Evolutionary conservation across 2,888 invertebrate genomes (phyloP), one percentile per base, ranked within the genome.

Genomic region (Drosophila bunnanda): DNA sequence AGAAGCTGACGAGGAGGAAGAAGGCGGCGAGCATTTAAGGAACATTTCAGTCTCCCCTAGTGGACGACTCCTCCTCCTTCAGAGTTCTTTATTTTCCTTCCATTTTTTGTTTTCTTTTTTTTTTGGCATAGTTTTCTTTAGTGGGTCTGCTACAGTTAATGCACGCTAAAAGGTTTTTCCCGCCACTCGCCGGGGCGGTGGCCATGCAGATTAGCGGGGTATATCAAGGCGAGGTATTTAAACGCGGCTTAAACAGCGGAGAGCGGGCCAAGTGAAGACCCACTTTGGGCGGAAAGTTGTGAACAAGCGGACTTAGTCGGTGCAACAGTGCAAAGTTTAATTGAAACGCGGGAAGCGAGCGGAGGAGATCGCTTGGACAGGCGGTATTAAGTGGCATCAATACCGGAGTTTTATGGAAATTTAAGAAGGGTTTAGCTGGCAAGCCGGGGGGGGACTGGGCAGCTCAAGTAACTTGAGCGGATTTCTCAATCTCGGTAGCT

Each of bases 321-420:
- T 83, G 86, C 88, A 83, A 32, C 87, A 81, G 81, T 67, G 87
- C 81, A 81, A 74, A 88, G 77, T 80, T 83, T 69, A 83, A 83
- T 83, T 83, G 83, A 80, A 88, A 77, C 58, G 67, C 57, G 82
- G 68, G 79, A 34, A 64, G 81, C 39, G 48, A 4, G 38, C 34
- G 39, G 30, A 8, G n/a, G 9, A 28, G 53, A 48, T 56, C 15
- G 30, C 36, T 36, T 20, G 67, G 46, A 53, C 53, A 56, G 52
- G 66, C 39, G 65, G 71, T 66, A 72, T 72, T 74, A 72, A 57
- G 71, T 72, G 71, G 71, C 71, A 72, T 72, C 72, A 74, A 74
- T 57, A 57, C 39, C 36, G 30, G 32, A 17, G 67, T 43, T 48
- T 66, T 53, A 66, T 75, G 72, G 72, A 72, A 72, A 72, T 74